Evolutionary conservation across 2,797 vertebrate species (phyloP), one percentile per base, ranked within the genome.

Genomic region (Adrianichthys oophorus): DNA sequence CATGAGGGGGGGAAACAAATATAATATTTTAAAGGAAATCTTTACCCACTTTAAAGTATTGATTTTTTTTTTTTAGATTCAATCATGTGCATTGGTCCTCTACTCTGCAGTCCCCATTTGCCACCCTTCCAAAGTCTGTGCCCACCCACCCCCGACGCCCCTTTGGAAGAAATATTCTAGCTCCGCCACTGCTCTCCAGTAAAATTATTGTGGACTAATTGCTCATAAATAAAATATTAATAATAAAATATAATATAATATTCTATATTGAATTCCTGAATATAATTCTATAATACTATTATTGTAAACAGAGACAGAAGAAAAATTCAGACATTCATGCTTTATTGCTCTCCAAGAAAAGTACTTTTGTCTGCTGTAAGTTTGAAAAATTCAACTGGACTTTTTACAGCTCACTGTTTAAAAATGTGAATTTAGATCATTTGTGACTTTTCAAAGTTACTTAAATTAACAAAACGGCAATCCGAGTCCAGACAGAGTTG

Each of bases 381-480:
- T 24, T 24, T 37, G 42, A 21, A 43, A 56, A 56, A 5, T 47
- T 15, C 2, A 7, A 16, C 24, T 42, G 23, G n/a, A 26, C 26
- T 29, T 8, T 16, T 21, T 16, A 24, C 21, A 40, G 15, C n/a
- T 42, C 24, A 15, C 32, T 2, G 6, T 46, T 47, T 47, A 4
- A 42, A 42, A n/a, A 42, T 17, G 32, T 18, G n/a, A 37, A 16
- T 12, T 18, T 23, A 15, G 41, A 23, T 16, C 17, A 17, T 17
- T 40, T n/a, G n/a, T 48, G 4, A 40, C 19, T 37, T 47, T 59
- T 42, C 61, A 4, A 69, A 61, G 32, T 16, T 15, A 40, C 5
- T 4, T 23, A 4, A 15, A 68, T 24, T 49, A 58, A 50, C 16
- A 40, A 48, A 64, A 51, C 47, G 26, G 42, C 24, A 12, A 42